phyloP scores from a whole-genome alignment of 1,140 invertebrate genomes.

The Belonocnema kinseyi region DNA sequence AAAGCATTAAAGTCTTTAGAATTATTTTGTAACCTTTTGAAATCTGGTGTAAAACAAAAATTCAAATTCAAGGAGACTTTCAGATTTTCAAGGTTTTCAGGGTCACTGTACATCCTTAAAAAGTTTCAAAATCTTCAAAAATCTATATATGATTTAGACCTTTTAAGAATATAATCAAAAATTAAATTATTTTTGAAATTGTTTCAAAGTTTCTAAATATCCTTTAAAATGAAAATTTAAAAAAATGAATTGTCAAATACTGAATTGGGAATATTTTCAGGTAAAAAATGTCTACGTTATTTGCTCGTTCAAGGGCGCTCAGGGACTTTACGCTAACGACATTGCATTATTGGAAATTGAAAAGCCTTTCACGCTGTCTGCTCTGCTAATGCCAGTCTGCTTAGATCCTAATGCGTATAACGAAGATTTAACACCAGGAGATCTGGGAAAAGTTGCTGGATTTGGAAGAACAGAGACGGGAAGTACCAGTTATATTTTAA shows the following conservation, averaged over 20 bases:
- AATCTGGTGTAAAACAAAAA: no score
- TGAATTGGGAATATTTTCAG: constrained; percentile 52
- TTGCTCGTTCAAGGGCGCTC: constrained; percentile 63
- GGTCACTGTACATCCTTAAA: no score
- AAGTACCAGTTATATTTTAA: constrained; percentile 59
- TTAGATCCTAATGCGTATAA: constrained; percentile 55
- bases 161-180: no score
- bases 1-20: no score
- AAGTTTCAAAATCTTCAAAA: no score
- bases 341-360: constrained; percentile 67
- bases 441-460: constrained; percentile 65
- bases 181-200: no score
- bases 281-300: constrained; percentile 63
- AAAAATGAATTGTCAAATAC: neutral
- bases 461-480: constrained; percentile 66
- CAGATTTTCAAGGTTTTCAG: no score
- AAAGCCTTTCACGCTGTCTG: constrained; percentile 58
- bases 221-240: neutral
- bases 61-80: no score
- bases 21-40: no score
- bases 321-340: constrained; percentile 66
- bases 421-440: constrained; percentile 56
- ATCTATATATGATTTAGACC: no score
- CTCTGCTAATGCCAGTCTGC: constrained; percentile 62
- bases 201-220: no score